phyloP scores from a whole-genome alignment of 2,888 invertebrate species.

The Hermodice carunculata region DNA sequence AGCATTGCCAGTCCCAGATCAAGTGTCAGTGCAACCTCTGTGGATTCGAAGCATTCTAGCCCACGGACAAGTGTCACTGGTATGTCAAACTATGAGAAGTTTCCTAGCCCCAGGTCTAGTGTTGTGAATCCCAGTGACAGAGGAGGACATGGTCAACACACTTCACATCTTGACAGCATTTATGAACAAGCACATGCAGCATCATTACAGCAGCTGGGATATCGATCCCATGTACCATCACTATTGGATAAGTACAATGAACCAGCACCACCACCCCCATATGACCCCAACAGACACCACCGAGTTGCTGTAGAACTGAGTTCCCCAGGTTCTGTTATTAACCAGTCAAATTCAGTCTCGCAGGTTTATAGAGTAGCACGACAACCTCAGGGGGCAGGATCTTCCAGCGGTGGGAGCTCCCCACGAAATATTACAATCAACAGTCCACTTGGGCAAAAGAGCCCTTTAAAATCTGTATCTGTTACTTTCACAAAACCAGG shows the following conservation, averaged over 20 bases:
- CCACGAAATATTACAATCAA: not conserved
- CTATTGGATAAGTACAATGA: slow-evolving; percentile 42
- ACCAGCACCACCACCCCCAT: slow-evolving; percentile 41
- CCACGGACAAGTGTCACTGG: slow-evolving; percentile 65
- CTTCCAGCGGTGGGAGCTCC: not conserved
- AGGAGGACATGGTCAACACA: not conserved
- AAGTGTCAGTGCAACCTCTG: slow-evolving; percentile 69
- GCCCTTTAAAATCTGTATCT: too few species aligned
- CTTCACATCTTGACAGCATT: not conserved
- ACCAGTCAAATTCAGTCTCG: too few species aligned
- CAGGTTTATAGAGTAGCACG: not conserved
- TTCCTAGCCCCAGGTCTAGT: slow-evolving; percentile 70
- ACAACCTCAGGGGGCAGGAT: not conserved
- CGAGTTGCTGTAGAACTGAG: too few species aligned
- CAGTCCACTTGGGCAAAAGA: not conserved
- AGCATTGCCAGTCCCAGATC: slow-evolving; percentile 42
- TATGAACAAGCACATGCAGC: slow-evolving; percentile 8
- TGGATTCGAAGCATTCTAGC: slow-evolving; percentile 72
- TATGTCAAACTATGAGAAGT: slow-evolving; percentile 46
- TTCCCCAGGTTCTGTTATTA: too few species aligned
- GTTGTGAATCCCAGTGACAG: slow-evolving; percentile 56
- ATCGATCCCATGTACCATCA: not conserved
- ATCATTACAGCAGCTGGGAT: not conserved
- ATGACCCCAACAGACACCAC: slow-evolving; percentile 27
- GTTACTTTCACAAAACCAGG: too few species aligned